Evolutionary conservation across 1,140 invertebrate genomes (phyloP), one percentile per base, ranked within the genome.

Genomic region (Bombus fervidus): DNA sequence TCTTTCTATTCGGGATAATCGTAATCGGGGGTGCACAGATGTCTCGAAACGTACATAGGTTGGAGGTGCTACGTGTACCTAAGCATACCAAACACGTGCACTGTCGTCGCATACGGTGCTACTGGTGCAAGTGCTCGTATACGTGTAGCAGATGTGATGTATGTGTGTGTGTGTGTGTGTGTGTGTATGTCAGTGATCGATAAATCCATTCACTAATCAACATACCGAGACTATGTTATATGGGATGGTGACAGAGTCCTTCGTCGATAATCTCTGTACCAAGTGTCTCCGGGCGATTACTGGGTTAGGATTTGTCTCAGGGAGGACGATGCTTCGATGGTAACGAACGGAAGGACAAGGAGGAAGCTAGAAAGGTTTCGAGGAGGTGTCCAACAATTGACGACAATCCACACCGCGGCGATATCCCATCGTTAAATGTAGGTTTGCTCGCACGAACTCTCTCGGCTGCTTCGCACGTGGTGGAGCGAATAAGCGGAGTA

Each of bases 361-460:
- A 34, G 41, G 83, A 68, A 83, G 53, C 68, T 53, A 78, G 34
- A 83, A 69, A 68, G 76, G 39, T 69, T 31, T 82, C 82, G 79
- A 71, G 85, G 64, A 47, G 66, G 76, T 80, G 47, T 87, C 77
- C 89, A 86, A 91, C 85, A 85, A 86, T 53, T 71, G 81, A 87
- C 72, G 87, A 85, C 39, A 64, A 79, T 84, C 86, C 88, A 87
- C 71, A 59, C 85, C 89, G 69, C 85, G 76, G 84, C 83, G 89
- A 76, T 91, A 86, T 90, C 81, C 90, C 89, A 76, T 90, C 80
- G 94, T 96, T 97, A 97, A 96, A 97, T 97, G 95, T 96, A 97
- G 92, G 96, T 97, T 95, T 97, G 97, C 95, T 97, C 97, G 95
- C 97, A 97, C 94, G 97, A 97, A 93, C 97, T 97, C 94, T 97